A percentile compares a stretch with the other conserved stretches of the same genome.
phyloP scores from a whole-genome alignment of 92 coral and sea anemone genomes.

The Epizoanthus scotinus region DNA sequence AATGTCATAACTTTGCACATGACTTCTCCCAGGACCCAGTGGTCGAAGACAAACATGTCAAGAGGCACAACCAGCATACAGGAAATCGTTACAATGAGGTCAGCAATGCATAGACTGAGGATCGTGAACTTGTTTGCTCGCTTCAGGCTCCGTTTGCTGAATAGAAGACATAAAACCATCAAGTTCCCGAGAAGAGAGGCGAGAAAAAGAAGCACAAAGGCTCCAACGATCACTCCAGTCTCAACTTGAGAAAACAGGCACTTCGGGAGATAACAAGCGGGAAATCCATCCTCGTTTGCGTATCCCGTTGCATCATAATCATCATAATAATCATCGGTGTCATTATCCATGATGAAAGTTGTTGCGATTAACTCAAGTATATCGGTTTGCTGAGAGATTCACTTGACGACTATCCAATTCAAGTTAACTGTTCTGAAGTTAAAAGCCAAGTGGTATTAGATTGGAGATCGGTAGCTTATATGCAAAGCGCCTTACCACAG shows the following conservation, averaged over 20 bases:
- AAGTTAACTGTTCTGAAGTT: too few relatives aligned
- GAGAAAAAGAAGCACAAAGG: conserved; percentile 19
- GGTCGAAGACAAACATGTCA: conserved; percentile 8
- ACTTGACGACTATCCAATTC: too few relatives aligned
- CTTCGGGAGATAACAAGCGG: background rate
- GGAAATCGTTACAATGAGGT: conserved; percentile 23
- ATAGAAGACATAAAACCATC: conserved; percentile 6
- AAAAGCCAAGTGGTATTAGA: too few relatives aligned
- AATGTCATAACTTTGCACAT: conserved; percentile 33
- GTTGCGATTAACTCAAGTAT: too few relatives aligned
- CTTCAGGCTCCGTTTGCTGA: conserved; percentile 2
- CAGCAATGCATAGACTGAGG: conserved; percentile 21
- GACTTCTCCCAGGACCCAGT: conserved; percentile 2
- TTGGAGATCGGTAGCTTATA: too few relatives aligned
- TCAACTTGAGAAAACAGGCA: conserved; percentile 28
- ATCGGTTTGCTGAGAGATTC: too few relatives aligned
- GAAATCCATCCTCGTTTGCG: too few relatives aligned
- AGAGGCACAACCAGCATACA: conserved; percentile 15
- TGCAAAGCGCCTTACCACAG: too few relatives aligned
- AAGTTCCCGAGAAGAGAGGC: conserved; percentile 18
- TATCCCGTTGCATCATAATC: background rate
- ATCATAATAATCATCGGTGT: background rate
- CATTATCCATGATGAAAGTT: background rate
- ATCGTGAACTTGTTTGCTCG: conserved; percentile 31
- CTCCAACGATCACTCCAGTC: conserved; percentile 9